Evolutionary conservation across 2,888 invertebrate species (phyloP).

Genomic region (Tiliacea citrago): DNA sequence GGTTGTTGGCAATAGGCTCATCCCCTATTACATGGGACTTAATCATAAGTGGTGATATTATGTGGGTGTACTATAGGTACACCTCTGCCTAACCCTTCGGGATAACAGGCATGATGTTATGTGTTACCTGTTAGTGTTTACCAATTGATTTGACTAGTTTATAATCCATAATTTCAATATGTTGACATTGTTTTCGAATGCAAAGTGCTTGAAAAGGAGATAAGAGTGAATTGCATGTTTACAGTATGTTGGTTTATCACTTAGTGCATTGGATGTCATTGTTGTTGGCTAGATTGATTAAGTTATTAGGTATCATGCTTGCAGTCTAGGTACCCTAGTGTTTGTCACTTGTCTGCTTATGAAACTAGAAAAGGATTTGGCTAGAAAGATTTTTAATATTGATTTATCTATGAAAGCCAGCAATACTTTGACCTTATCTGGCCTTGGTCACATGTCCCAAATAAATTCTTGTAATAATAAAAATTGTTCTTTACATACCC

Average conservation of each 20-base stretch:
- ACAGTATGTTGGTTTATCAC: conserved; percentile 37
- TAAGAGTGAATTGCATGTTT: conserved; percentile 39
- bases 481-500: not conserved
- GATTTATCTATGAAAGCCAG: not conserved
- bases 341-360: not conserved
- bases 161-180: conserved; percentile 18
- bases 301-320: conserved; percentile 9
- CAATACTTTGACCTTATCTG: too few species aligned
- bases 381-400: not conserved
- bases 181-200: conserved; percentile 38
- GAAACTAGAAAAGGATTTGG: not conserved
- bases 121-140: conserved; percentile 20
- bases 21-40: too few species aligned
- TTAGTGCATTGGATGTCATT: conserved; percentile 43
- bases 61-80: too few species aligned
- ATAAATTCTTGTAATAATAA: not conserved
- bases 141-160: conserved; percentile 17
- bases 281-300: conserved; percentile 41
- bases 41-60: too few species aligned
- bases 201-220: conserved; percentile 29
- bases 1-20: too few species aligned
- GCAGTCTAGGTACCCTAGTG: not conserved
- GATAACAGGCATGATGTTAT: not conserved
- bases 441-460: not conserved
- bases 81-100: too few species aligned